Evolutionary conservation across 2,797 vertebrate genomes (phyloP).

Genomic region (Dallia pectoralis): DNA sequence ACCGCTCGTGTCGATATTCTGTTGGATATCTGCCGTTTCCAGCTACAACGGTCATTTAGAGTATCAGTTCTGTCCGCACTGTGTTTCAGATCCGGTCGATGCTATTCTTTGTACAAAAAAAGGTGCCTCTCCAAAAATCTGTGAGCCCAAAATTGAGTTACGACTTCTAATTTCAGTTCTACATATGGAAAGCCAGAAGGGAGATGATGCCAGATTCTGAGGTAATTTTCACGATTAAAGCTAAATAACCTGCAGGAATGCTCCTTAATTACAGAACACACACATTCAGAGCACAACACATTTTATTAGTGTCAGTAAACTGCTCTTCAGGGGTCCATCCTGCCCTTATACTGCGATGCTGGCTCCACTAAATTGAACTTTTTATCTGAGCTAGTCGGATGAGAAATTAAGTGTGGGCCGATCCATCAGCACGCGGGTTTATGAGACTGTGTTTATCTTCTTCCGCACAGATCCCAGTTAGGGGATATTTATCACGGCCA

Average conservation of each 20-base stretch:
- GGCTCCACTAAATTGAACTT: constrained; percentile 29
- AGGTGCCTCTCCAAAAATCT: no score
- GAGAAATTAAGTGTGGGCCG: constrained; percentile 40
- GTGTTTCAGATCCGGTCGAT: no score
- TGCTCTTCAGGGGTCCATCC: constrained; percentile 49
- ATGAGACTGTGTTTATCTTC: constrained; percentile 48
- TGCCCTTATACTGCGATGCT: constrained; percentile 24
- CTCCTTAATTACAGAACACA: constrained; percentile 69
- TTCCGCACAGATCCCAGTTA: background rate
- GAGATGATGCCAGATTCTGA: constrained; percentile 65
- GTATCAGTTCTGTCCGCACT: no score
- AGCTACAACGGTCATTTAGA: no score
- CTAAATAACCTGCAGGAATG: constrained; percentile 61
- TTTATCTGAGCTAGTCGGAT: constrained; percentile 20
- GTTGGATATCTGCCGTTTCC: no score
- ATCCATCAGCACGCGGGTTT: constrained; percentile 42
- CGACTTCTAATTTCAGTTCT: constrained; percentile 53
- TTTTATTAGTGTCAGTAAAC: constrained; percentile 32
- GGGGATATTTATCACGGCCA: constrained; percentile 47
- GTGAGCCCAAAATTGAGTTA: constrained; percentile 49
- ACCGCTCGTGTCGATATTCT: no score
- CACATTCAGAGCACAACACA: constrained; percentile 14
- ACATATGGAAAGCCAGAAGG: constrained; percentile 54
- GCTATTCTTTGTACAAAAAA: no score
- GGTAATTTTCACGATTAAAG: constrained; percentile 73